Base-by-base conservation (phyloP, 1,140 invertebrate species). In the Polyergus mexicanus region DNA sequence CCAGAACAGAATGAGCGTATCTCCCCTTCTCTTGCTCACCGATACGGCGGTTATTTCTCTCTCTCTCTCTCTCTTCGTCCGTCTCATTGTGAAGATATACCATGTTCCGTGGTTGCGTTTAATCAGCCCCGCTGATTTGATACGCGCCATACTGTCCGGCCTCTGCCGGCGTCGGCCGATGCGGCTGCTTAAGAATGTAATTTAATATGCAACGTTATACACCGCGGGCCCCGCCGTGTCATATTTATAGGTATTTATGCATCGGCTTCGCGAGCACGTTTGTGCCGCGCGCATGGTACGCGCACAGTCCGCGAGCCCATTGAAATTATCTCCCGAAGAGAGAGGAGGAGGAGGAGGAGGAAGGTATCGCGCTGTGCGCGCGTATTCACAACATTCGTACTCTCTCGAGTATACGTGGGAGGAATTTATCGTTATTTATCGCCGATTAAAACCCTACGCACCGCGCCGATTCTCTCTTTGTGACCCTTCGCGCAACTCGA, bases 171-270 rank as follows among this genome's bases (percentile, higher is more conserved):
- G 75, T 68, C 76, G 71, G 75, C 76, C 19, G 62, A 32, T 65
- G 62, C 66, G 80, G 86, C 92, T 91, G 88, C 91, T 93, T 92
- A 92, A 91, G 92, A 92, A 91, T 90, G 92, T 93, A 93, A 93
- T 93, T 93, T 93, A 92, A 93, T 93, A 93, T 92, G 89, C 92
- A 92, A 91, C 92, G 88, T 92, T 92, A 92, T 13, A 47, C 44
- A 47, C 90, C 90, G 78, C 86, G 85, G 87, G 88, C 85, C 85
- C 86, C 81, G 69, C 75, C 90, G 86, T 86, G 89, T 92, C 91
- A 92, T 92, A 92, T 92, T 92, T 91, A 92, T 92, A 92, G 88
- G 91, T 92, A 91, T 92, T 92, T 92, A 92, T 92, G 91, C 92
- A 89, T 90, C 86, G 88, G 90, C 88, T 89, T 66, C 66, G 81